Evolutionary conservation across 2,888 invertebrate genomes (phyloP).

Genomic region (Polietes domitor): DNA sequence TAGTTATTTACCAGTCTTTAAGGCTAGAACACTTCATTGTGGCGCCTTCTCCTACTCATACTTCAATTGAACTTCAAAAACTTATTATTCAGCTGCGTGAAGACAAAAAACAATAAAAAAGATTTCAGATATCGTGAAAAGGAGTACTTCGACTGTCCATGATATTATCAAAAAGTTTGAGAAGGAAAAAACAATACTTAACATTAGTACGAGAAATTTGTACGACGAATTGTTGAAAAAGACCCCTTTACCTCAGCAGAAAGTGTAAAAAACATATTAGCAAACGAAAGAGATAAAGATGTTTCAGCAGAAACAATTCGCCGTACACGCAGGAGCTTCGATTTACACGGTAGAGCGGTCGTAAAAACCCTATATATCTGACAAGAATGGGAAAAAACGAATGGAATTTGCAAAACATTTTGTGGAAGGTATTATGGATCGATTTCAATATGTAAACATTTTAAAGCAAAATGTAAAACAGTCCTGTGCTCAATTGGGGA

Average conservation of each 20-base stretch:
- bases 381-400: neutral
- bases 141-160: too few relatives aligned
- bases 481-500: slow-evolving; percentile 28
- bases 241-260: neutral
- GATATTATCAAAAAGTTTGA: too few relatives aligned
- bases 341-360: neutral
- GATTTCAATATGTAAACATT: slow-evolving; percentile 4
- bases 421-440: neutral
- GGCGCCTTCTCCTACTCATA: too few relatives aligned
- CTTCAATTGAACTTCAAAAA: too few relatives aligned
- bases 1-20: too few relatives aligned
- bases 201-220: too few relatives aligned
- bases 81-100: too few relatives aligned
- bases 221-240: too few relatives aligned
- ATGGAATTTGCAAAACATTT: neutral
- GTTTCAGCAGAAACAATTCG: neutral
- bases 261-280: neutral
- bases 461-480: slow-evolving; percentile 31
- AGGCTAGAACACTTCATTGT: too few relatives aligned
- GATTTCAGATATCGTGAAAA: too few relatives aligned
- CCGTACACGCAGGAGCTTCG: neutral
- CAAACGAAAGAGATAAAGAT: neutral
- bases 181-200: too few relatives aligned
- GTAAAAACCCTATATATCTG: neutral
- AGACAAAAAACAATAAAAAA: too few relatives aligned